phyloP scores from a whole-genome alignment of 1,140 invertebrate species.

The Solenopsis fugax region DNA sequence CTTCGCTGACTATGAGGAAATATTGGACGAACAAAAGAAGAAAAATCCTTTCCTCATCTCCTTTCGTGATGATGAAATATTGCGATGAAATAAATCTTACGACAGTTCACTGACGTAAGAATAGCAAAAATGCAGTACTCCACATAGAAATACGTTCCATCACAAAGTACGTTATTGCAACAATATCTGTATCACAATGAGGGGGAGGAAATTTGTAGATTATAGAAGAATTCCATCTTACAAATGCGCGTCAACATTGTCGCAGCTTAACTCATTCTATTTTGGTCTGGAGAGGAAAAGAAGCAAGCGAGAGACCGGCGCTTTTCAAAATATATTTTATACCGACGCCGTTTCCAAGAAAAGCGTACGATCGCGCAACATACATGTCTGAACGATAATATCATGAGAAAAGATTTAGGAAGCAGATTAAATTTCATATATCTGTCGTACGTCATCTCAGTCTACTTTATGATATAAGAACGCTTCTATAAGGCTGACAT shows the following conservation, averaged over 20 bases:
- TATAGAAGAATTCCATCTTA: constrained; percentile 12
- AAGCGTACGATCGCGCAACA: neutral
- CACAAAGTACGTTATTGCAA: neutral
- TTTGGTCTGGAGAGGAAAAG: neutral
- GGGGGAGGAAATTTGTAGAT: neutral
- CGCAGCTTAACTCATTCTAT: neutral
- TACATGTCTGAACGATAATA: neutral
- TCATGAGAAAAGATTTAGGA: neutral
- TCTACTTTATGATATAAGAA: neutral
- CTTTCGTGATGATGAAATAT: neutral
- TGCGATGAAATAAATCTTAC: constrained; percentile 29
- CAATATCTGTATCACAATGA: constrained; percentile 23
- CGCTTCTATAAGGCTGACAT: neutral
- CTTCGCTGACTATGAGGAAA: neutral
- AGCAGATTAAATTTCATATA: constrained; percentile 20
- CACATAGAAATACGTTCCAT: neutral
- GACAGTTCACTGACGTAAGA: neutral
- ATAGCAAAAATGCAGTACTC: constrained; percentile 11
- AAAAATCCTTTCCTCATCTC: neutral
- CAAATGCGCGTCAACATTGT: neutral
- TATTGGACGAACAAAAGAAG: neutral
- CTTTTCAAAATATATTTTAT: constrained; percentile 9
- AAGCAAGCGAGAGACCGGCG: neutral
- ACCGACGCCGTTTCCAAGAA: neutral
- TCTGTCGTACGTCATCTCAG: neutral